Conservation (phyloP, 2,113 vertebrate species). For the Ploceus nigricollis region DNA sequence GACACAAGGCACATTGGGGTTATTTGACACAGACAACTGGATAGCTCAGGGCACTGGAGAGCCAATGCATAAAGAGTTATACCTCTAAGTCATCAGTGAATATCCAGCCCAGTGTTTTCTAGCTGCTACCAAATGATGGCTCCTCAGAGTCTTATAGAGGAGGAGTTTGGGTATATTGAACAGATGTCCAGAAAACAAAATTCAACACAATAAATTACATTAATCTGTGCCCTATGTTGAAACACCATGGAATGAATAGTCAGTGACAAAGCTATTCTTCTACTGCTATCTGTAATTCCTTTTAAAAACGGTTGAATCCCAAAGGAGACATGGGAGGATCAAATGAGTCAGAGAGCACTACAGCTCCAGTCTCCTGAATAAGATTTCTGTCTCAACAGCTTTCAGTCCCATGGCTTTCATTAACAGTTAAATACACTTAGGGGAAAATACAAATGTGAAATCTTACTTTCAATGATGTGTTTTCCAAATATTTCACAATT, state of each 20-base stretch:
- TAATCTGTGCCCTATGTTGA: constrained; percentile 48
- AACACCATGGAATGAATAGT: constrained; percentile 43
- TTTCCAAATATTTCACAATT: constrained; percentile 50
- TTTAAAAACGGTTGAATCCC: constrained; percentile 47
- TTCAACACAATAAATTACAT: constrained; percentile 52
- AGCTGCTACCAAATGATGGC: constrained; percentile 15
- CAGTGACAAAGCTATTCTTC: constrained; percentile 46
- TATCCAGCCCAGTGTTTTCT: neutral
- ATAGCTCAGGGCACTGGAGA: constrained; percentile 49
- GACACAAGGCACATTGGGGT: constrained; percentile 66
- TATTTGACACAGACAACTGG: constrained; percentile 46
- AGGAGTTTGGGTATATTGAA: constrained; percentile 17
- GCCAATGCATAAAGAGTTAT: neutral
- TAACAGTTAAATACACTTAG: constrained; percentile 50
- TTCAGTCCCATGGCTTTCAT: constrained; percentile 49
- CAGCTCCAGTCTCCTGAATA: constrained; percentile 46
- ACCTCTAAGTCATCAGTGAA: constrained; percentile 38
- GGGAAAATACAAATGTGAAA: constrained; percentile 54
- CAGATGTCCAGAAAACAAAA: constrained; percentile 58
- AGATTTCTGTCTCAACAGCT: constrained; percentile 56
- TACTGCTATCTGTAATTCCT: constrained; percentile 57
- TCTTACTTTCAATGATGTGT: constrained; percentile 40
- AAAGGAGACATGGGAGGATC: constrained; percentile 27
- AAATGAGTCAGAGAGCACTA: constrained; percentile 57
- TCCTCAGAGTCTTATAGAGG: constrained; percentile 24